These are phyloP conservation scores for Sycobia sp. DNA, from an alignment of 1,140 invertebrate genomes.

Conservation along the genomic window DNA sequence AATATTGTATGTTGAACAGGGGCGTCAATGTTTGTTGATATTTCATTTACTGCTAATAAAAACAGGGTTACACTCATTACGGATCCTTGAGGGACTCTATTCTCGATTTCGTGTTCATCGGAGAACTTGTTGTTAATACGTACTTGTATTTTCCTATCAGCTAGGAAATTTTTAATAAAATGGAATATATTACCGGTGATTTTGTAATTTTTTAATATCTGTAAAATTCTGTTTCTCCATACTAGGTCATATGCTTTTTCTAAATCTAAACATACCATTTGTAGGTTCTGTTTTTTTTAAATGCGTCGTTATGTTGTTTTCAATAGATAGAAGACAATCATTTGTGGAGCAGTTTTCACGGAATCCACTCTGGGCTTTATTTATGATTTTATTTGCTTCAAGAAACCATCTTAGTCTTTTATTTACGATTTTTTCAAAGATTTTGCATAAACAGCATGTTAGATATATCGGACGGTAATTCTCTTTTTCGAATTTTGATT, in stretches of 20 bases:
- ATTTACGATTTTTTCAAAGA: constrained; percentile 45
- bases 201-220: constrained; percentile 24
- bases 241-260: constrained; percentile 42
- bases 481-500: constrained; percentile 33
- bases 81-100: constrained; percentile 3
- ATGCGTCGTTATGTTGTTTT: constrained; percentile 34
- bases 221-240: constrained; percentile 22
- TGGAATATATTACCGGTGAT: constrained; percentile 31
- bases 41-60: constrained; percentile 1
- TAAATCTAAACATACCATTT: constrained; percentile 40
- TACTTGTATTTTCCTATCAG: constrained; percentile 10
- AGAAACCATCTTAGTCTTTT: constrained; percentile 26
- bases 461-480: constrained; percentile 42
- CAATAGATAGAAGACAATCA: constrained; percentile 34
- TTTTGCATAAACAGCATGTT: constrained; percentile 41
- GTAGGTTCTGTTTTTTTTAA: constrained; percentile 33
- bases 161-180: constrained; percentile 34
- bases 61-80: neutral
- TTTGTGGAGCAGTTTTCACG: constrained; percentile 31
- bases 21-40: neutral
- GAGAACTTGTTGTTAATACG: too few species aligned
- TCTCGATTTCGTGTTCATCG: neutral
- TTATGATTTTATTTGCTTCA: constrained; percentile 35
- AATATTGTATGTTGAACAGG: neutral
- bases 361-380: constrained; percentile 33